Evolutionary conservation across 2,888 invertebrate genomes (phyloP), one percentile per base, ranked within the genome.

Genomic region (Caenorhabditis sp.): DNA sequence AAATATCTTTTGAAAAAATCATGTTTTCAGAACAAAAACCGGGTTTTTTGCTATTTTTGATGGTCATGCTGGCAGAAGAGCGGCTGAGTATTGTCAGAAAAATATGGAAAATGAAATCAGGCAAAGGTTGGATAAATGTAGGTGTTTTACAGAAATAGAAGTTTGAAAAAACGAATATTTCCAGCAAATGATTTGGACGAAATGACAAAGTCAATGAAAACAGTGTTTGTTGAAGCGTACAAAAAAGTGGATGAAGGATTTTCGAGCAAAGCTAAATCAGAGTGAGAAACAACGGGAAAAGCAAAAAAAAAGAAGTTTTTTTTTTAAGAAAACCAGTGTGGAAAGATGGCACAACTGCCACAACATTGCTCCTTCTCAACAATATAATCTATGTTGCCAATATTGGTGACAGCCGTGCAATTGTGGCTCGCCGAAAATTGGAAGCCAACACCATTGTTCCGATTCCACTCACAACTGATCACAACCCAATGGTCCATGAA

Each of bases 291-390:
- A 31, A 31, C 4, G 31, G 31, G 31, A 10, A 31, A 4, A 31
- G 31, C 31, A 31, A 31, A 31, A 31, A 31, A 31, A 31, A 31
- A 31, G 31, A 4, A 31, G 31, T 3, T 43, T 43, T 43, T 43
- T 17, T 27, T 81, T 86, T 31, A 76, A 90, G 90, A 37, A 90
- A 89, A 73, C 90, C 90, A n/a, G 84, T 88, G 1, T 90, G 90
- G 90, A 90, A 90, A 78, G 90, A 90, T 83, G 90, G 90, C 1
- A 88, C 89, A 0, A 90, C 90, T 26, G 90, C 89, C 0, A 89
- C 89, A n/a, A 85, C 88, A 26, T 84, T 90, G 27, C 81, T 90
- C 19, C 83, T 88, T n/a, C 76, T 90, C 23, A 89, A 90, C 76
- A 88, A 90, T 66, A 88, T 86, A 1, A 76, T 90, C 59, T 90